Conservation (phyloP, 2,888 invertebrate species). For the Phortica okadai region DNA sequence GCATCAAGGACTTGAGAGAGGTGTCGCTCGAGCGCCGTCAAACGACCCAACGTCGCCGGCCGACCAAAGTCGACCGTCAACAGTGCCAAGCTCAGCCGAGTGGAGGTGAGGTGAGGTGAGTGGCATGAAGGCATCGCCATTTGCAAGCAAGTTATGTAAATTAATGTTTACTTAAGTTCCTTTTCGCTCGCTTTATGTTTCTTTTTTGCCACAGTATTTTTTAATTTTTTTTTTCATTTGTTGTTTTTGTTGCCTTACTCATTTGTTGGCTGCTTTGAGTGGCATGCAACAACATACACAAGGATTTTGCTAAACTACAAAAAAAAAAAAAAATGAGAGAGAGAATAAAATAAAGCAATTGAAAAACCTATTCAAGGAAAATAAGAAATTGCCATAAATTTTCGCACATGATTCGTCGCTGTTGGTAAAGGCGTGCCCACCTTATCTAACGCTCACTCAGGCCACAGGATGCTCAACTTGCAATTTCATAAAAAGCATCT, state of each 20-base stretch:
- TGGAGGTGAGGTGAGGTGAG: constrained; percentile 36
- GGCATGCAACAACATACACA: constrained; percentile 43
- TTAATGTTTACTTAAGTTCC: constrained; percentile 76
- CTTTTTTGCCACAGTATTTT: constrained; percentile 38
- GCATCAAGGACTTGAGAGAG: constrained; percentile 37
- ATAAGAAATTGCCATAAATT: constrained; percentile 66
- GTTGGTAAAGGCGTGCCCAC: not conserved
- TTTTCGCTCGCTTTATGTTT: constrained; percentile 56
- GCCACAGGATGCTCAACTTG: constrained; percentile 44
- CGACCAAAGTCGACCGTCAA: constrained; percentile 6
- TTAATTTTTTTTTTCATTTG: constrained; percentile 48
- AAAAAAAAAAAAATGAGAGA: constrained; percentile 16
- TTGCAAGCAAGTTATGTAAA: constrained; percentile 76
- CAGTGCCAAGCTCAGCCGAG: constrained; percentile 43
- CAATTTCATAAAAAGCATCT: constrained; percentile 73
- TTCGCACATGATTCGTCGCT: constrained; percentile 43
- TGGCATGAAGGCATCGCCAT: constrained; percentile 55
- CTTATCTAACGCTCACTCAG: too few relatives aligned
- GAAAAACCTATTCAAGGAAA: constrained; percentile 4
- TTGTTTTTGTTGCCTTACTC: constrained; percentile 51
- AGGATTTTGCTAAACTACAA: constrained; percentile 42
- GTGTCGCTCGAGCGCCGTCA: constrained; percentile 38
- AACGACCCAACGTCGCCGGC: not conserved
- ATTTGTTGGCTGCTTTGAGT: constrained; percentile 63
- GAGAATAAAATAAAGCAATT: constrained; percentile 19